Evolutionary conservation across 2,113 vertebrate species (phyloP).

Genomic region (Anser brachyrhynchus): DNA sequence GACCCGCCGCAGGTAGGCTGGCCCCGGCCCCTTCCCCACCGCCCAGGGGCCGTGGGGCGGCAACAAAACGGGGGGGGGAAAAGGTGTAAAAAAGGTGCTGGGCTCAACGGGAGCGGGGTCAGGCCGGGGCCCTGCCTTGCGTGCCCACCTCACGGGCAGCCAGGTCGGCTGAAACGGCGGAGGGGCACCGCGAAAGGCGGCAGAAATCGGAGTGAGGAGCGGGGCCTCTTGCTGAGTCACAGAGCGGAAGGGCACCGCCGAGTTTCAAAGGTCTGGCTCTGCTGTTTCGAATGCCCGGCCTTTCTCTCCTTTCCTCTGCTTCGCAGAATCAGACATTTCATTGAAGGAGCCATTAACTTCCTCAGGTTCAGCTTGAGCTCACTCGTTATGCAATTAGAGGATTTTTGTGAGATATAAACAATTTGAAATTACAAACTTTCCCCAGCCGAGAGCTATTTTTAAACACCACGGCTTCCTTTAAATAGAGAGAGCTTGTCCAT

Average conservation of each 20-base stretch:
- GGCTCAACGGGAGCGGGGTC: too few species aligned
- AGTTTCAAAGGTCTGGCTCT: background rate
- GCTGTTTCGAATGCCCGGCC: background rate
- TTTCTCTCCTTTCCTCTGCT: too few species aligned
- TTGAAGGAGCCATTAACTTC: background rate
- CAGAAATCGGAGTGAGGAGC: background rate
- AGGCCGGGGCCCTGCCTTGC: too few species aligned
- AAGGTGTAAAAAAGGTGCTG: background rate
- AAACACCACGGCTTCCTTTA: background rate
- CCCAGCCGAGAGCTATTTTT: rapidly evolving
- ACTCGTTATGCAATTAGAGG: background rate
- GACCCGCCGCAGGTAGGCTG: background rate
- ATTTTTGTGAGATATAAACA: background rate
- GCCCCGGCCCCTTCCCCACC: background rate
- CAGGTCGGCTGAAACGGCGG: too few species aligned
- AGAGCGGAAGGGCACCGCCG: background rate
- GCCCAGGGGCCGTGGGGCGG: too few species aligned
- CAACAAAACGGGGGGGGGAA: background rate
- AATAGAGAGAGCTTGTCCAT: background rate
- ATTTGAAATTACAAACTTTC: background rate
- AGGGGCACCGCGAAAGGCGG: too few species aligned
- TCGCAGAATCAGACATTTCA: background rate
- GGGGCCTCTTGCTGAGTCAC: background rate
- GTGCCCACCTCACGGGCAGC: too few species aligned
- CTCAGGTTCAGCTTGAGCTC: background rate